Base-by-base conservation (phyloP, 2,113 vertebrate genomes). In the Bos javanicus region DNA sequence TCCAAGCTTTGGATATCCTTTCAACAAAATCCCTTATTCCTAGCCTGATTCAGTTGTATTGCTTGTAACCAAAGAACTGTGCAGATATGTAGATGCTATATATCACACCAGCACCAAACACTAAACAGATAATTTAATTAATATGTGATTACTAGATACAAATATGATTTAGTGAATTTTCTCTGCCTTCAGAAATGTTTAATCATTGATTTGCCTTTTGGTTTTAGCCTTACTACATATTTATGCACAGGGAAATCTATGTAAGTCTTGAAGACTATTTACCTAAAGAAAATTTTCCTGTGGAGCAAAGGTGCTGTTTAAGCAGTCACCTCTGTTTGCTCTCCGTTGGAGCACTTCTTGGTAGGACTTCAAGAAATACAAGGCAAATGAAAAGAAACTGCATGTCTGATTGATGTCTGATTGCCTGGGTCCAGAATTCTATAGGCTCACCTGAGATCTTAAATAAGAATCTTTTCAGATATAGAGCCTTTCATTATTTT, bases 311-410 rank as follows among this genome's bases (percentile, higher is more conserved):
- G 62, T 96, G 84, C 85, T 93, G 78, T 43, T 94, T 89, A 87
- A 97, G 85, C 87, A 94, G 85, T 89, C 78, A 56, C 85, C 80
- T 87, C 86, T 96, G 87, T 87, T 62, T 95, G 89, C 43, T 93
- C 89, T 96, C 90, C 43, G 83, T 64, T 89, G 60, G 95, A 96
- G 67, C 28, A 56, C 50, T 93, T 96, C 82, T 95, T 90, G 94
- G 89, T 96, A 97, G 62, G 36, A 50, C 93, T 94, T 95, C 96
- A 97, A 97, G 91, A 97, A 96, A 92, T 15, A 95, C 87, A 97
- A 84, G 84, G 85, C 52, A 76, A 93, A 59, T 43, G 91, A 94
- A 95, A 92, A 90, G 93, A 89, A 93, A 30, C 23, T 64, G 87
- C 71, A 92, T 81, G 60, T 91, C 89, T 87, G 80, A 87, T 57